Base-by-base conservation (phyloP, 2,113 vertebrate genomes). In the Ophthalmolycus amberensis region DNA sequence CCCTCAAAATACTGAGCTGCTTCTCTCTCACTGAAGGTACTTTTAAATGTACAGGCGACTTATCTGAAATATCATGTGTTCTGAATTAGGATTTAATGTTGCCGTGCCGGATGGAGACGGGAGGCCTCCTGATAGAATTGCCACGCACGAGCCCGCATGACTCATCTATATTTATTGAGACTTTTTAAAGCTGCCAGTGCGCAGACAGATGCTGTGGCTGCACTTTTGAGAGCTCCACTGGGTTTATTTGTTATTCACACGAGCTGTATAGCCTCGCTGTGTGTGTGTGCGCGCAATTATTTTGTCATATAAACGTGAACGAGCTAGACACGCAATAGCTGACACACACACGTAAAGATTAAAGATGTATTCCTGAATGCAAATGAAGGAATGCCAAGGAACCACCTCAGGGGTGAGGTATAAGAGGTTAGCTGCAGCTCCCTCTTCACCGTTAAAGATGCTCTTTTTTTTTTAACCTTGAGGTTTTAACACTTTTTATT, bases 101-200 rank as follows among this genome's bases (percentile, higher is more conserved):
- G 86, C 82, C 58, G 59, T 80, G 75, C 75, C 75, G 62, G 71
- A 82, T 37, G 22, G 29, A 14, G 37, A 74, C 69, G 29, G 69
- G 62, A 86, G 27, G 64, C 64, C 71, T 82, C 70, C 72, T 75
- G 81, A 44, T 84, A 67, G 56, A 44, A 85, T 65, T 56, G 44
- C 62, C 50, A 65, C 34, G 48, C 74, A 72, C 34, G 1, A 52
- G 64, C 52, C 77, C 76, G 82, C 63, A 85, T 86, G 84, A 91
- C 85, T 90, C 89, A 84, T 90, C 88, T 75, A 40, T 87, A 89
- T 89, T 87, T 85, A 81, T 83, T 81, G 81, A 79, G 79, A 79
- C 58, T 86, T 65, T 83, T 85, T 60, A 70, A 46, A 71, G 77
- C 82, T 88, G 81, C 81, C 85, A 76, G 70, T 46, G 69, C 68